phyloP scores from a whole-genome alignment of 92 coral and sea anemone genomes.

The Epizoanthus scotinus region DNA sequence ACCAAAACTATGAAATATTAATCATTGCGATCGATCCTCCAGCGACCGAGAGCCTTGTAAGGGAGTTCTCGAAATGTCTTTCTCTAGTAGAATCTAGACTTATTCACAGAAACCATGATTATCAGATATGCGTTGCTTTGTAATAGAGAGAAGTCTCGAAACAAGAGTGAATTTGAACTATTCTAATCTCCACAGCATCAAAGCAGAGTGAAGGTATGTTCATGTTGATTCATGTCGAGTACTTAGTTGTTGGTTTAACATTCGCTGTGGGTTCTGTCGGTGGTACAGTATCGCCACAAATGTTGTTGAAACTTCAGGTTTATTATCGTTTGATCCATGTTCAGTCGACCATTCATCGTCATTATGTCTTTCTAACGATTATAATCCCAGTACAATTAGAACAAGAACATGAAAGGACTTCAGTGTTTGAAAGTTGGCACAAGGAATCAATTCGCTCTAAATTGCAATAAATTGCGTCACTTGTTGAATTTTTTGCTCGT shows the following conservation, averaged over 20 bases:
- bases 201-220: conserved; percentile 18
- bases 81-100: neutral
- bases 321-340: no score
- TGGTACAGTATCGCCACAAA: no score
- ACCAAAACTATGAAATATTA: conserved; percentile 26
- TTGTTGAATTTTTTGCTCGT: conserved; percentile 2
- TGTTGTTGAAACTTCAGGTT: no score
- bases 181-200: neutral
- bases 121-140: neutral
- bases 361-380: no score
- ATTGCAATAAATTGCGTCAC: conserved; percentile 30
- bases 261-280: no score
- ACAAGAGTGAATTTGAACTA: neutral
- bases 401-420: neutral
- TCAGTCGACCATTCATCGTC: no score
- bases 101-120: neutral
- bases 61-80: neutral
- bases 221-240: neutral
- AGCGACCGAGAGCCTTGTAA: neutral
- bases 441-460: conserved; percentile 1
- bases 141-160: neutral
- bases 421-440: neutral
- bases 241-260: neutral
- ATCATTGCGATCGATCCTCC: neutral
- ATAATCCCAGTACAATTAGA: no score